Conservation (phyloP, 2,888 invertebrate genomes). For the Ditylenchus weischeri region DNA sequence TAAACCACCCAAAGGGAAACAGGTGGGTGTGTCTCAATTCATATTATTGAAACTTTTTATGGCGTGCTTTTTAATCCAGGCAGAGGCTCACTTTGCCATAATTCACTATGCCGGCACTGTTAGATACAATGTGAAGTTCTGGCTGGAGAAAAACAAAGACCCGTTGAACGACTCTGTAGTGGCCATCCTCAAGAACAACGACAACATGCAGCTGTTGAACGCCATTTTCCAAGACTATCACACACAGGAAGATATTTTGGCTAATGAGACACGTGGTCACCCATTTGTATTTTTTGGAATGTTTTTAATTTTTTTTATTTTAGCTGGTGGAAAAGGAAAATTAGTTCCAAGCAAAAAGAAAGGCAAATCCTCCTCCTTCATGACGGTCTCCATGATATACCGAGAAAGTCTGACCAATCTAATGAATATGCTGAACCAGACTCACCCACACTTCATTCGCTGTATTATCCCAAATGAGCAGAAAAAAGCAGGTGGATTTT, state of each 20-base stretch:
- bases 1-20: slow-evolving; percentile 70
- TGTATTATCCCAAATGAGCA: slow-evolving; percentile 97
- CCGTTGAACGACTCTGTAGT: slow-evolving; percentile 92
- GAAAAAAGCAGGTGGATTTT: slow-evolving; percentile 18
- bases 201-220: slow-evolving; percentile 67
- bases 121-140: slow-evolving; percentile 65
- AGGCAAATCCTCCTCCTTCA: slow-evolving; percentile 54
- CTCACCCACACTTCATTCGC: slow-evolving; percentile 96
- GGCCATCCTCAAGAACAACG: slow-evolving; percentile 84
- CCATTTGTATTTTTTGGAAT: background rate
- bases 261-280: slow-evolving; percentile 10
- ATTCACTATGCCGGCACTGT: slow-evolving; percentile 98
- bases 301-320: background rate
- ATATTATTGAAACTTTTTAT: slow-evolving; percentile 71
- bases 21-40: slow-evolving; percentile 59
- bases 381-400: slow-evolving; percentile 52
- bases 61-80: slow-evolving; percentile 94
- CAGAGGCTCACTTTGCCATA: slow-evolving; percentile 90
- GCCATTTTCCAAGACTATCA: slow-evolving; percentile 72
- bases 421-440: slow-evolving; percentile 88
- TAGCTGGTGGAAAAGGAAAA: slow-evolving; percentile 38
- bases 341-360: slow-evolving; percentile 47
- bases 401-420: slow-evolving; percentile 71
- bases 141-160: slow-evolving; percentile 95
- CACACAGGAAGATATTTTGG: slow-evolving; percentile 30